Base-by-base conservation (phyloP, 2,113 vertebrate species). In the Engystomops pustulosus region DNA sequence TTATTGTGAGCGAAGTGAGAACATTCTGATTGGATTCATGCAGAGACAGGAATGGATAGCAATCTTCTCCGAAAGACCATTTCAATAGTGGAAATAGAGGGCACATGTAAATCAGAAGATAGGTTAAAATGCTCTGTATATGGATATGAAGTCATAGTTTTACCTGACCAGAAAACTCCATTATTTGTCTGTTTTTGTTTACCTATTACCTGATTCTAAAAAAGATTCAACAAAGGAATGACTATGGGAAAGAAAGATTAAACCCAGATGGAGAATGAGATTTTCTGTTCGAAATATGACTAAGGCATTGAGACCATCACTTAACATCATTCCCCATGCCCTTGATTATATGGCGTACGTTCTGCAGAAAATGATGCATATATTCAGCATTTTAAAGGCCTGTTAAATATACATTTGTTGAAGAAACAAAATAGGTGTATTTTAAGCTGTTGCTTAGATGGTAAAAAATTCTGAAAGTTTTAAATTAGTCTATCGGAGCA, bases 21-120 rank as follows among this genome's bases (percentile, higher is more conserved):
- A 88, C 85, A 86, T 90, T 89, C 86, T 90, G 89, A 92, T 90
- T 89, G 90, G 92, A 90, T 89, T 91, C 89, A 49, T 70, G 65
- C 60, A 51, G 90, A 89, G 88, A 89, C 88, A 90, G 90, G 89
- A 89, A 89, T 89, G 91, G 91, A 94, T 95, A 93, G 90, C 91
- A 94, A 90, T 93, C 91, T 94, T 88, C 86, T 90, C 87, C 89
- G 90, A 93, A 94, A 93, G 91, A 90, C 91, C 88, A 91, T 93
- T 87, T 91, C 93, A 93, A 90, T 89, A 89, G 88, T 89, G 91
- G 89, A 94, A 93, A 93, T 92, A 91, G 91, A 93, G 91, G 90
- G 90, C 90, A 93, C 89, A 90, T 90, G 90, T 90, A 93, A 92
- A 94, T 91, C 90, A 17, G 85, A 90, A 88, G 88, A 87, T 90